Conservation (phyloP, 2,113 vertebrate genomes). For the Peromyscus polionotus region DNA sequence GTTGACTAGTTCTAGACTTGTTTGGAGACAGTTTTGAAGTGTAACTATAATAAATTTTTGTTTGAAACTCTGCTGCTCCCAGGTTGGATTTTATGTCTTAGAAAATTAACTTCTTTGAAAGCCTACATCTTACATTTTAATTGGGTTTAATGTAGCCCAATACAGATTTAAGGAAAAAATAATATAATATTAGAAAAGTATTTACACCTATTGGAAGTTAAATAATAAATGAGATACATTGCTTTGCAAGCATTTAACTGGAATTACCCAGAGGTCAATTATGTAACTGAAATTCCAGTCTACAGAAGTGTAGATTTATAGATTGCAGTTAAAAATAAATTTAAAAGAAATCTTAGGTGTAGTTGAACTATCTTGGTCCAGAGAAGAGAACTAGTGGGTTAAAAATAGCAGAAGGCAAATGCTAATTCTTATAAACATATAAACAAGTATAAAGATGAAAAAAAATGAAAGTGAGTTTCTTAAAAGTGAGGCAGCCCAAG, state of each 20-base stretch:
- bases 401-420: not conserved
- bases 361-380: not conserved
- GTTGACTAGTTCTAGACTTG: not conserved
- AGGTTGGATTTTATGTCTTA: not conserved
- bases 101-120: constrained; percentile 12
- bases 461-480: not conserved
- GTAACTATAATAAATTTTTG: not conserved
- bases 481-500: not conserved
- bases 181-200: not conserved
- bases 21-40: not conserved
- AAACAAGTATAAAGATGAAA: not conserved
- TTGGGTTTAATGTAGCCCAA: not conserved
- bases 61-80: not conserved
- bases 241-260: not conserved
- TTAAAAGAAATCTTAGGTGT: not conserved
- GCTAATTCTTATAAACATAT: not conserved
- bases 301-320: not conserved
- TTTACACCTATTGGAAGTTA: not conserved
- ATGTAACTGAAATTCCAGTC: not conserved
- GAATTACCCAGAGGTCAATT: not conserved
- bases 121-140: not conserved
- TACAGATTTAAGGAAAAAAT: not conserved
- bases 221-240: not conserved
- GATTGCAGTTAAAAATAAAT: not conserved
- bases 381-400: not conserved